phyloP scores from a whole-genome alignment of 2,113 vertebrate species.

The Triplophysa rosa region DNA sequence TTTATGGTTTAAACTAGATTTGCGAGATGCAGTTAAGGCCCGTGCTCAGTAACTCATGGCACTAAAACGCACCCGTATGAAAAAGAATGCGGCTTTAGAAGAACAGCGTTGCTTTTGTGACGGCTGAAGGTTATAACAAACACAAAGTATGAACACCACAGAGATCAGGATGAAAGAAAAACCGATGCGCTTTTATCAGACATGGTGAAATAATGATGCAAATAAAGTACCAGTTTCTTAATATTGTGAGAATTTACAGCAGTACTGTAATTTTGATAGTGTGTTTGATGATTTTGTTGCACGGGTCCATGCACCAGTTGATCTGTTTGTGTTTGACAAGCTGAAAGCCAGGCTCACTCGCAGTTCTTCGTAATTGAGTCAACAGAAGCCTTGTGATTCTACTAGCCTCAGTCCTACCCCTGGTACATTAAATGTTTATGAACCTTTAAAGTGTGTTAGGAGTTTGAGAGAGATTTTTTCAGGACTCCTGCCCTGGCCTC shows the following conservation, averaged over 20 bases:
- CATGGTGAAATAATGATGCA: background rate
- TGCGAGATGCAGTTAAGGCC: background rate
- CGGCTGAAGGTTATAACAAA: background rate
- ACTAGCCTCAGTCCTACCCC: conserved; percentile 61
- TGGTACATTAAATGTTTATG: conserved; percentile 74
- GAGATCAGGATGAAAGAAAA: background rate
- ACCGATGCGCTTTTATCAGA: background rate
- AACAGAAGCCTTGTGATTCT: conserved; percentile 66
- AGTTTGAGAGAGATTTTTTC: conserved; percentile 63
- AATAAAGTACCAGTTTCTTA: background rate
- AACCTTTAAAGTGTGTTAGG: conserved; percentile 69
- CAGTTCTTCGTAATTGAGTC: conserved; percentile 65
- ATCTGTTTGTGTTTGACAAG: conserved; percentile 29
- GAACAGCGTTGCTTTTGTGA: background rate
- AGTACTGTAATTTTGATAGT: background rate
- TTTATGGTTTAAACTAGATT: conserved; percentile 19
- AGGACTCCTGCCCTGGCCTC: conserved; percentile 53
- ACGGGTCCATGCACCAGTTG: background rate
- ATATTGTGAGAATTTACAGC: background rate
- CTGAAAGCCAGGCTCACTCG: background rate
- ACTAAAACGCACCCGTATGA: background rate
- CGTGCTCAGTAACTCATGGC: background rate
- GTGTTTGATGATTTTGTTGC: conserved; percentile 4
- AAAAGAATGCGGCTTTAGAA: background rate
- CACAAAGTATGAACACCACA: background rate